Evolutionary conservation across 2,888 invertebrate genomes (phyloP).

Genomic region (Magallana nippona): DNA sequence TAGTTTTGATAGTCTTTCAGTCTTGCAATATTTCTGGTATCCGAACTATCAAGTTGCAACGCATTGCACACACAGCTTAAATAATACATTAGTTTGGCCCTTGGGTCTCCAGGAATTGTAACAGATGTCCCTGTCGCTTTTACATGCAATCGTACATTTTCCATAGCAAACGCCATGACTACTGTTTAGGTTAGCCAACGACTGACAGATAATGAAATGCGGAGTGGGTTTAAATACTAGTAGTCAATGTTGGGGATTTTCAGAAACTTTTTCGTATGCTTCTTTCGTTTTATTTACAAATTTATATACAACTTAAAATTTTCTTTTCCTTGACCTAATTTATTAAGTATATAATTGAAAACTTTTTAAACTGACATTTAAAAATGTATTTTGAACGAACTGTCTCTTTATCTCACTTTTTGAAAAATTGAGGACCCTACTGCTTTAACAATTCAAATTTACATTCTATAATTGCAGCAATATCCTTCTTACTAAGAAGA

Average conservation of each 20-base stretch:
- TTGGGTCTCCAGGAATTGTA: slow-evolving; percentile 44
- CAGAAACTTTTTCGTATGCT: neutral
- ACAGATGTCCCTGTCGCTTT: slow-evolving; percentile 32
- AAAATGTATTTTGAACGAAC: too few relatives aligned
- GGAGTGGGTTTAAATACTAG: neutral
- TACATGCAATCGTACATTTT: slow-evolving; percentile 29
- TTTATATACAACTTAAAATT: too few relatives aligned
- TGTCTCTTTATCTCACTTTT: too few relatives aligned
- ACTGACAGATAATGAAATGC: neutral
- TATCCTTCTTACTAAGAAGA: too few relatives aligned
- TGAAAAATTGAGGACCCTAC: too few relatives aligned
- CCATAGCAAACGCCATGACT: slow-evolving; percentile 42
- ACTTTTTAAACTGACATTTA: too few relatives aligned
- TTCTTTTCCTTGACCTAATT: too few relatives aligned
- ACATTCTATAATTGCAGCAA: too few relatives aligned
- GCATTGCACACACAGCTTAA: slow-evolving; percentile 39
- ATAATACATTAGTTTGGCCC: slow-evolving; percentile 48
- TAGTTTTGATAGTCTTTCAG: slow-evolving; percentile 46
- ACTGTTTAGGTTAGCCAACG: neutral
- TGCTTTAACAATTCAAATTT: too few relatives aligned
- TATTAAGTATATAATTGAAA: too few relatives aligned
- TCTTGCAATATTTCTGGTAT: slow-evolving; percentile 23
- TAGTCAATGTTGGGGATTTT: neutral
- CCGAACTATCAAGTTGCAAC: slow-evolving; percentile 35
- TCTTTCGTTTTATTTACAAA: too few relatives aligned